Conservation (phyloP, 1,140 invertebrate genomes). For the Polypedilum pembai region DNA sequence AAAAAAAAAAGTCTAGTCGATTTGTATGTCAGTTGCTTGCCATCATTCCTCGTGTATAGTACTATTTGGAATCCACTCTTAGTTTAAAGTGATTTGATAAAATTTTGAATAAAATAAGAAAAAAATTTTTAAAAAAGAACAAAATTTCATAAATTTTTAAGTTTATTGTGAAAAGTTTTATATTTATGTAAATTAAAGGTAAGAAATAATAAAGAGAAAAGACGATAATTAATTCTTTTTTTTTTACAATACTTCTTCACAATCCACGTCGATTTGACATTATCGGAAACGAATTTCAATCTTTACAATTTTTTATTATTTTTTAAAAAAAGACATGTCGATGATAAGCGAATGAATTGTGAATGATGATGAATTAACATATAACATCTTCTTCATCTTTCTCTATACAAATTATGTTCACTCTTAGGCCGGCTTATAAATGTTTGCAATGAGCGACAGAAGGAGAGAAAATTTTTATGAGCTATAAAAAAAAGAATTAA, state of each 20-base stretch:
- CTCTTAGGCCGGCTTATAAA: no score
- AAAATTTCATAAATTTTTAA: neutral
- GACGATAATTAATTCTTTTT: neutral
- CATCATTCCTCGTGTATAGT: constrained; percentile 7
- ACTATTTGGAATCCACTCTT: neutral
- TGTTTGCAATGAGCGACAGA: neutral
- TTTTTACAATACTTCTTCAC: neutral
- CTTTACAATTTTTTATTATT: neutral
- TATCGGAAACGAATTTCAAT: constrained; percentile 1
- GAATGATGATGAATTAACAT: neutral
- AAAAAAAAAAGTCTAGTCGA: constrained; percentile 15
- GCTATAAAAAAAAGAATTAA: constrained; percentile 3
- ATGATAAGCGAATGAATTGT: constrained; percentile 12
- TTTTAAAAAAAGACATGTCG: neutral
- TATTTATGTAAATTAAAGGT: neutral
- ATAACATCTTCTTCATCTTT: neutral
- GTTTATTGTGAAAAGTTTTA: neutral
- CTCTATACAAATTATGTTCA: no score
- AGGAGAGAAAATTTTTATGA: neutral
- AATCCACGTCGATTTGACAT: neutral
- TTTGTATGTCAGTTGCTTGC: constrained; percentile 17
- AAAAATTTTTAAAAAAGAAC: neutral
- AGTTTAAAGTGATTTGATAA: neutral
- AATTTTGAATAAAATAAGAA: neutral
- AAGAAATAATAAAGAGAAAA: neutral